Percentiles rank a stretch among this genome's conserved stretches.
Evolutionary conservation across 2,888 invertebrate species (phyloP).

Genomic region (Acrobasis suavella): DNA sequence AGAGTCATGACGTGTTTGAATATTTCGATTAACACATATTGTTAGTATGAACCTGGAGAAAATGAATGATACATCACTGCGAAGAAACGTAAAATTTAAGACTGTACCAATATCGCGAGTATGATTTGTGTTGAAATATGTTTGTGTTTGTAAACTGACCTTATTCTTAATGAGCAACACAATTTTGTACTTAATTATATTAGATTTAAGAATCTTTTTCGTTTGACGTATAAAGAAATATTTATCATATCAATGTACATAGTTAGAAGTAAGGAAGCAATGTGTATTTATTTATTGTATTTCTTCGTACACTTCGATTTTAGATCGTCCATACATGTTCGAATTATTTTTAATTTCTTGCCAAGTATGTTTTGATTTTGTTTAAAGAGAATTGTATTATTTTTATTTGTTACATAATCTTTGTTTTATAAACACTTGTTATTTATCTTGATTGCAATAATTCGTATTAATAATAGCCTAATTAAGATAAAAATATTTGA

Average conservation of each 20-base stretch:
- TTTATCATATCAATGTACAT: constrained; percentile 35
- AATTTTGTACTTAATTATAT: constrained; percentile 32
- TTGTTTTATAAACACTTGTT: constrained; percentile 7
- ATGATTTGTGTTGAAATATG: not conserved
- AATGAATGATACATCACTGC: not conserved
- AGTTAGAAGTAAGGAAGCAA: constrained; percentile 23
- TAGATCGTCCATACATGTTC: not conserved
- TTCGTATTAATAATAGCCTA: too few relatives aligned
- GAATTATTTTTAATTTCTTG: not conserved
- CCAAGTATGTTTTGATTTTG: constrained; percentile 2
- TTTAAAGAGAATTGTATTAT: not conserved
- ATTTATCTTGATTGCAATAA: constrained; percentile 1
- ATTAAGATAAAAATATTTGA: too few relatives aligned
- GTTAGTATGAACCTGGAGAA: too few relatives aligned
- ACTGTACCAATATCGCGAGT: not conserved
- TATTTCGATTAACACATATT: too few relatives aligned
- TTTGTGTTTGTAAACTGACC: too few relatives aligned
- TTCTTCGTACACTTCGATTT: not conserved
- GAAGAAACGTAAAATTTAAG: not conserved
- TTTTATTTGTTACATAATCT: not conserved
- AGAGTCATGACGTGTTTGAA: too few relatives aligned
- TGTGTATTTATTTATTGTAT: not conserved
- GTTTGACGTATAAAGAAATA: constrained; percentile 21
- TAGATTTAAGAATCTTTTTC: constrained; percentile 22
- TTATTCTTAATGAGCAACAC: not conserved